These are phyloP conservation scores for Gastrophysa polygoni DNA, from an alignment of 2,888 invertebrate species.

Conservation along the genomic window DNA sequence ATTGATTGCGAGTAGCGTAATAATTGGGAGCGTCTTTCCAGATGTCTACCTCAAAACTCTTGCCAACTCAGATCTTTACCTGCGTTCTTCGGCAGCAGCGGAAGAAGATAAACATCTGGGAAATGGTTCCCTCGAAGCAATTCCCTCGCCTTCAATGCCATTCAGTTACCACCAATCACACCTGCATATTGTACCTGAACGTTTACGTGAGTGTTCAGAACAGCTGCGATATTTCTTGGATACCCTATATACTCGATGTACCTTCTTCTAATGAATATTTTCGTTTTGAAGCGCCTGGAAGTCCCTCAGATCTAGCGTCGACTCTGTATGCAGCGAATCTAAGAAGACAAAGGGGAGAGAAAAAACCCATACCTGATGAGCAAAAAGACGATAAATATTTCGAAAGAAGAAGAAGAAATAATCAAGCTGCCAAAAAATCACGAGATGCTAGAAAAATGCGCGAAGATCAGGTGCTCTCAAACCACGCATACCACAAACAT, in stretches of 20 bases:
- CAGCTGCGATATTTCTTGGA: no score
- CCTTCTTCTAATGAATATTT: no score
- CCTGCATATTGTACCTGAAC: constrained; percentile 19
- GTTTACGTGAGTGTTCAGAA: constrained; percentile 1
- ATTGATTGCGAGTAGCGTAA: no score
- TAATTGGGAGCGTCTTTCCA: no score
- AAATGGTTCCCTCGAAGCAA: constrained; percentile 14
- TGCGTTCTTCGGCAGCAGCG: constrained; percentile 10
- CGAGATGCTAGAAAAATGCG: constrained; percentile 85
- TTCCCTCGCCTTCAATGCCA: constrained; percentile 13
- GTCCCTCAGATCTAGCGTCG: constrained; percentile 29
- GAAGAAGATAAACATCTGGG: constrained; percentile 16
- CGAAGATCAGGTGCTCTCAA: constrained; percentile 78
- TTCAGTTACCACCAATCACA: constrained; percentile 21
- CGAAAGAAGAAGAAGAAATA: constrained; percentile 84
- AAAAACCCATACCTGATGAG: constrained; percentile 84
- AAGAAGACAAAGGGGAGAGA: constrained; percentile 75
- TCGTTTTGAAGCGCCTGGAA: constrained; percentile 20
- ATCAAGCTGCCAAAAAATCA: constrained; percentile 91
- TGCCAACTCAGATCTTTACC: constrained; percentile 5
- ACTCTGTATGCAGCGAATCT: constrained; percentile 40
- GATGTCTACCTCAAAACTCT: constrained; percentile 20
- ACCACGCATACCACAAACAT: background rate
- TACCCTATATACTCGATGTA: no score
- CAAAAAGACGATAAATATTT: constrained; percentile 90